Evolutionary conservation across 2,113 vertebrate genomes (phyloP).

Genomic region (Strix aluco): DNA sequence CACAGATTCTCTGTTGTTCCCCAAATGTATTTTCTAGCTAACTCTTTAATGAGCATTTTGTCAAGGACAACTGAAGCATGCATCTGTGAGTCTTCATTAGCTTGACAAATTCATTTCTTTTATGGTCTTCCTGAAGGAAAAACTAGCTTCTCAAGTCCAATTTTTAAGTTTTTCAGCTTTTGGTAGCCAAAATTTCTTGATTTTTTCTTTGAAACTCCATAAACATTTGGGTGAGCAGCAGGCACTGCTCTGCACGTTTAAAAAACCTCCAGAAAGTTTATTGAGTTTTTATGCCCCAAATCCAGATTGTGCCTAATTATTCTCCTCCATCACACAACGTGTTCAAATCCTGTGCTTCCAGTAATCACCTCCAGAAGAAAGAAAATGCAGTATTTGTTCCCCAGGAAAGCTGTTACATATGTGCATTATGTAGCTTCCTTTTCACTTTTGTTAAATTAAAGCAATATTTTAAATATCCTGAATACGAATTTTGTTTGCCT

Average conservation of each 20-base stretch:
- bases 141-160: not conserved
- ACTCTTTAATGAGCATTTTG: not conserved
- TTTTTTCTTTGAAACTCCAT: not conserved
- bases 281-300: not conserved
- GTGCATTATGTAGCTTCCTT: not conserved
- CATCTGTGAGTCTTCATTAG: not conserved
- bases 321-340: not conserved
- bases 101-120: not conserved
- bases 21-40: not conserved
- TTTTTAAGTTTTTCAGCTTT: not conserved
- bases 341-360: not conserved
- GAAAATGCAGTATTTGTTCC: not conserved
- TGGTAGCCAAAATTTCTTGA: not conserved
- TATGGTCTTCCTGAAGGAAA: not conserved
- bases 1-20: not conserved
- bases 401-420: not conserved
- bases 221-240: not conserved
- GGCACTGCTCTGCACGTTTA: not conserved
- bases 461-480: slow-evolving; percentile 33
- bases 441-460: slow-evolving; percentile 26
- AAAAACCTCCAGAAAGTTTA: not conserved
- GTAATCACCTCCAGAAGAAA: not conserved
- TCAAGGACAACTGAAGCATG: not conserved
- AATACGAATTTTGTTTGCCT: slow-evolving; percentile 27
- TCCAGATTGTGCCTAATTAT: slow-evolving; percentile 9